Evolutionary conservation across 92 coral and sea anemone genomes (phyloP), one percentile per base, ranked within the genome.

Genomic region (Epizoanthus stellaris): DNA sequence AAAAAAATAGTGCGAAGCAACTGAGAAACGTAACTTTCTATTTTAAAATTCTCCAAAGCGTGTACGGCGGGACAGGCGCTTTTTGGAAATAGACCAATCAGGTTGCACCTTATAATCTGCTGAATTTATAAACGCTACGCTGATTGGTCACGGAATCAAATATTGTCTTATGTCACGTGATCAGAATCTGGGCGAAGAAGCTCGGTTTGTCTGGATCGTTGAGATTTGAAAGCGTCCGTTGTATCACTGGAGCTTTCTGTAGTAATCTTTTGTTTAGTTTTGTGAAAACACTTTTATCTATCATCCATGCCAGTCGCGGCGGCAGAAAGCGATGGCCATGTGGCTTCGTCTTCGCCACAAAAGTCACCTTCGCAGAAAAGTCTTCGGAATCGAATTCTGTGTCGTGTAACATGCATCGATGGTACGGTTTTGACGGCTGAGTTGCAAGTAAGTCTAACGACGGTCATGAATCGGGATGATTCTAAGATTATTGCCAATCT

Each of bases 321-420:
- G 21, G 59, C 85, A 82, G 91, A 87, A 56, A 83, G 38, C 53
- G 89, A 85, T 30, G 92, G 76, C 62, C 90, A 89, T 19, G 87
- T 86, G 47, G 70, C 95, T 21, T 71, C 81, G 58, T 70, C 95
- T 53, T 81, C 93, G 70, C 86, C 89, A 59, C 91, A 88, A 69
- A 89, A 90, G 66, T 36, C 87, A 21, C 86, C 67, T 25, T 63
- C 83, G 30, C 87, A 91, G 87, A 97, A 91, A 82, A 84, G 89
- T n/a, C 93, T 92, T 34, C 89, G 94, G 74, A 97, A 97, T 82
- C 91, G 94, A 49, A 84, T 97, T 63, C 87, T 91, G 3, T 97
- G 99, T 75, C 94, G 90, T 19, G 92, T 97, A 53, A 92, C 97
- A 5, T 93, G 95, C 76, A 86, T 97, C 58, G 99, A 97, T 85